A percentile compares a stretch with the other conserved stretches of the same genome.
Conservation (phyloP, 2,888 invertebrate genomes). For the Leptopterna dolabrata region DNA sequence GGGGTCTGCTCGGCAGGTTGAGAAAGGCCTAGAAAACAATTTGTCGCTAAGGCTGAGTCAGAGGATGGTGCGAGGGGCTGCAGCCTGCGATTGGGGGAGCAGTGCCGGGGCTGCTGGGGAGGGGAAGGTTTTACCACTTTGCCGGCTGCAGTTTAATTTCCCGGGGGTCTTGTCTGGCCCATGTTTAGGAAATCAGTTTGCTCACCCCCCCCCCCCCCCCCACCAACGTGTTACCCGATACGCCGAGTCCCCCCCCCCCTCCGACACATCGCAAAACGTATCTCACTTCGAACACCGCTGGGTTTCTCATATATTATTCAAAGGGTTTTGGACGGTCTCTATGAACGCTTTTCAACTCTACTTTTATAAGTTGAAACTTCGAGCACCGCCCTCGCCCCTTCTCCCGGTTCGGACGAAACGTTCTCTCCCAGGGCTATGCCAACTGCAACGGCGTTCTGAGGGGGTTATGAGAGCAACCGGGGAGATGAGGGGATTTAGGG, state of each 20-base stretch:
- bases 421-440: background rate
- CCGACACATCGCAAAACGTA: background rate
- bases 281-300: constrained; percentile 15
- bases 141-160: constrained; percentile 54
- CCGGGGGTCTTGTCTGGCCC: constrained; percentile 55
- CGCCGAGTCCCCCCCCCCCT: background rate
- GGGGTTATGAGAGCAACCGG: no score
- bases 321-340: constrained; percentile 43
- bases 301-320: constrained; percentile 47
- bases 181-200: constrained; percentile 56
- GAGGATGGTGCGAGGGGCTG: background rate
- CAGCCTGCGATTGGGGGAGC: constrained; percentile 5
- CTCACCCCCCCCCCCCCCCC: background rate
- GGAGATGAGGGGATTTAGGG: no score
- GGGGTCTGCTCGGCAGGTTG: background rate
- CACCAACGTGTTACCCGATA: background rate
- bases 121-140: constrained; percentile 43
- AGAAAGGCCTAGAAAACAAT: constrained; percentile 46
- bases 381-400: background rate
- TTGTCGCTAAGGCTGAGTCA: constrained; percentile 14
- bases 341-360: constrained; percentile 35
- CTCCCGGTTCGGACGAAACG: background rate
- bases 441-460: background rate
- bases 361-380: constrained; percentile 15
- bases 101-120: background rate